phyloP scores from a whole-genome alignment of 2,797 vertebrate species.

The Gadopsis marmoratus region DNA sequence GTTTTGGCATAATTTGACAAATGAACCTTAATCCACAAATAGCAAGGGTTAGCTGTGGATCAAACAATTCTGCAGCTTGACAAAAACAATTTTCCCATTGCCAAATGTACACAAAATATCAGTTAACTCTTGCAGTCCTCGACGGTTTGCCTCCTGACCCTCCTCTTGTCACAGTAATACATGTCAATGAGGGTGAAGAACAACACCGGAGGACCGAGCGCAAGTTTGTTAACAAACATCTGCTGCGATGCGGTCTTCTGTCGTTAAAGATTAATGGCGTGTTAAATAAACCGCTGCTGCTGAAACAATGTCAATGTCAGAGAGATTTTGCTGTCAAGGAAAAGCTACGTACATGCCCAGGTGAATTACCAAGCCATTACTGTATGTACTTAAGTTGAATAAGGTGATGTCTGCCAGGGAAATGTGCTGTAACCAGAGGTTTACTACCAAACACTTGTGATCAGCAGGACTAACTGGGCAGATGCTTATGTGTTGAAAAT shows the following conservation, averaged over 20 bases:
- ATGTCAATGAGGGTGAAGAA: conserved; percentile 76
- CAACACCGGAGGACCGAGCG: conserved; percentile 63
- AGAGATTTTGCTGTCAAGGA: conserved; percentile 74
- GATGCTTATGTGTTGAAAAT: conserved; percentile 54
- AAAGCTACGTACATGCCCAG: conserved; percentile 66
- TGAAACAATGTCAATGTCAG: conserved; percentile 84
- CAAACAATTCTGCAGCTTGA: conserved; percentile 38
- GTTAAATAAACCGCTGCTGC: conserved; percentile 81
- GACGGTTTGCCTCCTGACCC: conserved; percentile 52
- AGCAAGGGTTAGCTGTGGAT: conserved; percentile 42
- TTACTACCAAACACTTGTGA: conserved; percentile 56
- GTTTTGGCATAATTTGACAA: conserved; percentile 61
- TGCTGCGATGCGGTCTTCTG: conserved; percentile 79
- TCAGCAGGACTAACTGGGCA: conserved; percentile 35
- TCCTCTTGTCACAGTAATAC: conserved; percentile 63
- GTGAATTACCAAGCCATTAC: conserved; percentile 73
- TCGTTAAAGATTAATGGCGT: conserved; percentile 85
- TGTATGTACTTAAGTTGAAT: conserved; percentile 70
- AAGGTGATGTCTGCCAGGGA: conserved; percentile 55
- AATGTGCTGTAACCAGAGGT: conserved; percentile 66
- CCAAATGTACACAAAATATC: conserved; percentile 26
- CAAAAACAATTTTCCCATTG: conserved; percentile 24
- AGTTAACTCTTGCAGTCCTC: conserved; percentile 32
- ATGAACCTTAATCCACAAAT: conserved; percentile 35
- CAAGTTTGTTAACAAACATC: conserved; percentile 86